Evolutionary conservation across 2,113 vertebrate genomes (phyloP).

Genomic region (Carollia perspicillata): DNA sequence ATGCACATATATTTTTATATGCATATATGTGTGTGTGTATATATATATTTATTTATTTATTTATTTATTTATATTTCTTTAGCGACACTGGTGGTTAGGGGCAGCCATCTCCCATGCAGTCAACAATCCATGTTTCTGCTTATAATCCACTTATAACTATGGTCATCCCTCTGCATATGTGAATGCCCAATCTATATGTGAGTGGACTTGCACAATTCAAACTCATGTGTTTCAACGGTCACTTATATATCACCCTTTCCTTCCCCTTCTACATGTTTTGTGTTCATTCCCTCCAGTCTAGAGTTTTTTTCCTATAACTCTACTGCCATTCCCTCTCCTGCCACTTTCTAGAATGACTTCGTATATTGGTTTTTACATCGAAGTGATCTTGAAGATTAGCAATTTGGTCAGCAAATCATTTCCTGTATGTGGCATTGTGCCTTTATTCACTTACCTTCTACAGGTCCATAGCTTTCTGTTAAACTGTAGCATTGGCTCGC

Average conservation of each 20-base stretch:
- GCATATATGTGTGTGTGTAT: background rate
- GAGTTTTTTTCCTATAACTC: background rate
- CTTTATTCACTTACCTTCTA: background rate
- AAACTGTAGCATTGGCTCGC: background rate
- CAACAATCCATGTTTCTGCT: background rate
- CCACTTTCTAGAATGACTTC: background rate
- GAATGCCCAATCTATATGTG: background rate
- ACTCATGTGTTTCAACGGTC: background rate
- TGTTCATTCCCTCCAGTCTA: background rate
- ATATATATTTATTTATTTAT: background rate
- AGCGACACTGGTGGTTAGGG: background rate
- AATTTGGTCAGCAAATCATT: background rate
- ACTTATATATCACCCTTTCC: background rate
- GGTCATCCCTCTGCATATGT: background rate
- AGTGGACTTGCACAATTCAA: background rate
- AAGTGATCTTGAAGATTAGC: background rate
- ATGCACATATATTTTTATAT: background rate
- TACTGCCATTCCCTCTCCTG: background rate
- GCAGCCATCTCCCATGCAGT: background rate
- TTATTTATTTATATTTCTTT: background rate
- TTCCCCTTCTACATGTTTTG: background rate
- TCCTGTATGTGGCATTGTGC: background rate
- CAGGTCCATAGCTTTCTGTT: background rate
- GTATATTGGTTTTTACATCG: background rate
- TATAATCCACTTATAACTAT: background rate